Percentiles rank a stretch among this genome's conserved stretches.
phyloP scores from a whole-genome alignment of 1,140 invertebrate genomes.

The Cydia amplana region DNA sequence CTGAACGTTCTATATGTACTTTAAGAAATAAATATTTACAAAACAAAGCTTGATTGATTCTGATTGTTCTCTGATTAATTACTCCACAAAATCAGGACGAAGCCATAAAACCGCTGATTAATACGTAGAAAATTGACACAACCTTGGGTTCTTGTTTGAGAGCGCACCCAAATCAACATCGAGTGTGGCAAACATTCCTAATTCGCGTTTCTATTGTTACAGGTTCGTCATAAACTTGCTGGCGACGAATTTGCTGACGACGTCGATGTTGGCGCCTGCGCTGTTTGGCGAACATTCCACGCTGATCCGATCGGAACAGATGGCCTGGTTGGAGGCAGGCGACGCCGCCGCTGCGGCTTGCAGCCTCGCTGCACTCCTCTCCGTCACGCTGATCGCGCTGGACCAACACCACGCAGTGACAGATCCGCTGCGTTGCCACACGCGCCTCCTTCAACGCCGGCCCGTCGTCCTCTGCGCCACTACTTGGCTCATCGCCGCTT shows the following conservation, averaged over 20 bases:
- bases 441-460: constrained; percentile 86
- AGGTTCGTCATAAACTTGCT: constrained; percentile 79
- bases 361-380: constrained; percentile 78
- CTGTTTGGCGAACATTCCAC: constrained; percentile 70
- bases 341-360: constrained; percentile 67
- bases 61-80: constrained; percentile 23
- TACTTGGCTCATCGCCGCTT: constrained; percentile 83
- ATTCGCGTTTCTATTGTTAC: constrained; percentile 62
- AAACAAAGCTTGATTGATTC: constrained; percentile 14
- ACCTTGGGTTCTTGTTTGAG: constrained; percentile 29
- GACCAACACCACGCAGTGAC: constrained; percentile 94
- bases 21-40: neutral
- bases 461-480: constrained; percentile 85
- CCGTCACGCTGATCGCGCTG: constrained; percentile 89
- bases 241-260: constrained; percentile 75
- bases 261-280: constrained; percentile 72
- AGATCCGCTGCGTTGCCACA: constrained; percentile 91
- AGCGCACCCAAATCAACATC: constrained; percentile 36
- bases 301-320: constrained; percentile 38
- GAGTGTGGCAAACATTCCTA: constrained; percentile 37
- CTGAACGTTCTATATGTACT: neutral
- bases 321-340: constrained; percentile 62
- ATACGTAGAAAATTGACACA: constrained; percentile 23
- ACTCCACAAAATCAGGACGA: constrained; percentile 19
- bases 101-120: constrained; percentile 30